Percentiles rank a stretch among this genome's conserved stretches.
Conservation (phyloP, 2,888 invertebrate genomes). For the Platyscelio sp. region DNA sequence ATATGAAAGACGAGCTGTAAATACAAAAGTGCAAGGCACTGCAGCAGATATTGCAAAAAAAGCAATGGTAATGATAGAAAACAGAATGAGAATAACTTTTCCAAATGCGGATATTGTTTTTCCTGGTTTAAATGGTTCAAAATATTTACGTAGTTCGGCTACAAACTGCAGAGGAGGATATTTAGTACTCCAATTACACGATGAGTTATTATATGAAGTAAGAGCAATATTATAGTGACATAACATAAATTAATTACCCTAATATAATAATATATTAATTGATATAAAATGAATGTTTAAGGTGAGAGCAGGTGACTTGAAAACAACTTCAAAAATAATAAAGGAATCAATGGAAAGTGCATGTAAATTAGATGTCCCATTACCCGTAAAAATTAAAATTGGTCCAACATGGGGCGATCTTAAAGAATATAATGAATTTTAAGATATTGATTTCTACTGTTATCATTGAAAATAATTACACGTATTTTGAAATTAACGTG, state of each 20-base stretch:
- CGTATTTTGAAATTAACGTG: constrained; percentile 36
- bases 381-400: constrained; percentile 94
- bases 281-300: too few species aligned
- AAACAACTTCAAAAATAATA: constrained; percentile 88
- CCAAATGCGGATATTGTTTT: constrained; percentile 76
- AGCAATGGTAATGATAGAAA: constrained; percentile 94
- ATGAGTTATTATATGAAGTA: constrained; percentile 97
- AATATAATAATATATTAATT: too few species aligned
- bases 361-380: constrained; percentile 90
- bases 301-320: constrained; percentile 88
- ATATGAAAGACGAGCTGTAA: constrained; percentile 98
- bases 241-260: too few species aligned
- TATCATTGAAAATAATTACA: neutral
- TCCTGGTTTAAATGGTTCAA: constrained; percentile 65
- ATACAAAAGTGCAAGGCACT: constrained; percentile 97
- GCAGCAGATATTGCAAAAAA: constrained; percentile 97
- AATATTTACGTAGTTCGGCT: constrained; percentile 77
- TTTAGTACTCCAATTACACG: constrained; percentile 96
- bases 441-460: constrained; percentile 49
- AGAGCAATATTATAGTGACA: too few species aligned
- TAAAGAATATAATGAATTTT: constrained; percentile 80
- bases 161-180: constrained; percentile 85
- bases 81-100: constrained; percentile 86
- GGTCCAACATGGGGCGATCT: constrained; percentile 93
- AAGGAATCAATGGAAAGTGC: constrained; percentile 93